These are phyloP conservation scores for Pandion haliaetus DNA, from an alignment of 2,113 vertebrate species.

Conservation along the genomic window DNA sequence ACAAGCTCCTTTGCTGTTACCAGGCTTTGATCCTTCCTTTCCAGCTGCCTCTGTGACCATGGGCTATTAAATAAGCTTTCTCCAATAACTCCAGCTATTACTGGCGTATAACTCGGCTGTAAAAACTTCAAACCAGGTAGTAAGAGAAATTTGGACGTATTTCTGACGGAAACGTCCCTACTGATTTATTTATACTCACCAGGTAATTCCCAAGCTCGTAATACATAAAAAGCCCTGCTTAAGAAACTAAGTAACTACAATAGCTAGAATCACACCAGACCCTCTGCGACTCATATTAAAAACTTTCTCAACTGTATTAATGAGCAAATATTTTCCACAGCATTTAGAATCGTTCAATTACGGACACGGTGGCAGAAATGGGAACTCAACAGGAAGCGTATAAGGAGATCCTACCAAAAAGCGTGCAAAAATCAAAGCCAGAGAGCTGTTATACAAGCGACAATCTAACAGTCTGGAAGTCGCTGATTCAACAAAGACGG, in stretches of 20 bases:
- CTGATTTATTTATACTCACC: neutral
- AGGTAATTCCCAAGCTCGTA: neutral
- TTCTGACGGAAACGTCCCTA: neutral
- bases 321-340: neutral
- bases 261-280: neutral
- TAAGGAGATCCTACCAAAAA: neutral
- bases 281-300: neutral
- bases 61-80: neutral
- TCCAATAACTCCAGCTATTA: neutral
- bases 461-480: neutral
- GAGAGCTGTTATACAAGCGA: neutral
- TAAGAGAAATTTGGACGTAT: neutral
- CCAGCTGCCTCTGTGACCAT: neutral
- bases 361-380: neutral
- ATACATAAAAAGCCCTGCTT: neutral
- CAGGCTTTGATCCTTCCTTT: neutral
- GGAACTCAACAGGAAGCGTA: neutral
- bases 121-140: neutral
- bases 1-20: neutral
- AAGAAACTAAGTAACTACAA: neutral
- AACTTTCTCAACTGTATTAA: neutral
- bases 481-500: neutral
- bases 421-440: neutral
- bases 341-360: too few relatives aligned
- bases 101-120: rapidly evolving